Conservation (phyloP, 2,797 vertebrate species). For the Alcedo quadribrachys region DNA sequence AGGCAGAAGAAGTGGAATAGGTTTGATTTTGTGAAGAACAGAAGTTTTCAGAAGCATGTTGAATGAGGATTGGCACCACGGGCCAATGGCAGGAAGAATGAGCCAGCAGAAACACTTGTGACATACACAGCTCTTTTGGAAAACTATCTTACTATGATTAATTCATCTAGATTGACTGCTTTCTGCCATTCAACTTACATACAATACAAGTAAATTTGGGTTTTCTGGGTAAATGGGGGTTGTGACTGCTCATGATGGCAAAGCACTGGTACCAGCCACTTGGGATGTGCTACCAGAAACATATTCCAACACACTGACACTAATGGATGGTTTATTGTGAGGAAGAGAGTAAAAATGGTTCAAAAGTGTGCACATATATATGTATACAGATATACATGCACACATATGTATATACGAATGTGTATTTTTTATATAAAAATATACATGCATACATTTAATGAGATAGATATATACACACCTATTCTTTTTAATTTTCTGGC, state of each 20-base stretch:
- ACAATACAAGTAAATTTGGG: neutral
- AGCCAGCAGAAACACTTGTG: neutral
- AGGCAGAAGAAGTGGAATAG: neutral
- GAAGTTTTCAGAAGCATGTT: neutral
- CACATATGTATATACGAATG: too few relatives aligned
- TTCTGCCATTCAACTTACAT: neutral
- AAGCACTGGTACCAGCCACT: neutral
- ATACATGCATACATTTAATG: neutral
- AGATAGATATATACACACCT: neutral
- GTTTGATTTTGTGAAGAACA: neutral
- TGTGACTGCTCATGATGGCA: neutral
- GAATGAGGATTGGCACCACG: neutral
- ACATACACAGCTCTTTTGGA: neutral
- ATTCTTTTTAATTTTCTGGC: neutral
- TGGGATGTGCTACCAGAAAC: neutral
- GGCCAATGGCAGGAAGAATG: neutral
- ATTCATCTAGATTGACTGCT: neutral
- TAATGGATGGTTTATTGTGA: neutral
- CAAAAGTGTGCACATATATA: neutral
- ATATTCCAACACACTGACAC: neutral
- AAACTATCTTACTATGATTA: neutral
- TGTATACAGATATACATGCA: neutral
- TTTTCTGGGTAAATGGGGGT: neutral
- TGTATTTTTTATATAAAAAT: neutral
- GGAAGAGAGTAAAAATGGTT: neutral